Percentiles rank a stretch among this genome's conserved stretches.
These are phyloP conservation scores for Acleris literana DNA, from an alignment of 2,888 invertebrate species.

Conservation along the genomic window DNA sequence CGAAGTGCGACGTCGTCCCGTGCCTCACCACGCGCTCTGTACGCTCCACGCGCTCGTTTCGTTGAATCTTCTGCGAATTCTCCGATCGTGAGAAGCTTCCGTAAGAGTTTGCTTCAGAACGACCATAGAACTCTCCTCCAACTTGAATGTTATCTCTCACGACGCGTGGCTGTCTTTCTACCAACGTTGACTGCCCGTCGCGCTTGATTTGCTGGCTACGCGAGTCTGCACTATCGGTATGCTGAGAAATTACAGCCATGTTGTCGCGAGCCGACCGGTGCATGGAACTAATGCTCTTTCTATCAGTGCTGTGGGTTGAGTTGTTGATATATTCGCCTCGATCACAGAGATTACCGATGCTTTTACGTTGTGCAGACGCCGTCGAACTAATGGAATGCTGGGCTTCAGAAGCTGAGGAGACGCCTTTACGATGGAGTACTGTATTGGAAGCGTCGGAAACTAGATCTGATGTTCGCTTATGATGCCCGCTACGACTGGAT, in stretches of 20 bases:
- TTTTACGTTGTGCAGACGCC: slow-evolving; percentile 91
- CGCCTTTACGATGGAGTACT: slow-evolving; percentile 90
- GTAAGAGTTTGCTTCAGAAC: slow-evolving; percentile 88
- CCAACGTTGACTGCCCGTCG: slow-evolving; percentile 81
- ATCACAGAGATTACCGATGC: slow-evolving; percentile 90
- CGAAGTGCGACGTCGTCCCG: slow-evolving; percentile 89
- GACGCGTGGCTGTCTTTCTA: slow-evolving; percentile 85
- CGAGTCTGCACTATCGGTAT: slow-evolving; percentile 70
- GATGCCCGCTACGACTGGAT: slow-evolving; percentile 75
- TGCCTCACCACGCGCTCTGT: slow-evolving; percentile 85
- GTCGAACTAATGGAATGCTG: slow-evolving; percentile 88
- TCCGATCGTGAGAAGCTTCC: slow-evolving; percentile 85
- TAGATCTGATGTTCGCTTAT: slow-evolving; percentile 90
- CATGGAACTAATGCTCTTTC: slow-evolving; percentile 90
- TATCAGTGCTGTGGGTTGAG: slow-evolving; percentile 86
- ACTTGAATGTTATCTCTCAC: slow-evolving; percentile 87
- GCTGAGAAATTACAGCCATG: slow-evolving; percentile 75
- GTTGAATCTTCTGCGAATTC: slow-evolving; percentile 69
- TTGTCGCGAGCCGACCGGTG: slow-evolving; percentile 87
- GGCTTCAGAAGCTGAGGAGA: slow-evolving; percentile 87
- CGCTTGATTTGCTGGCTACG: slow-evolving; percentile 69
- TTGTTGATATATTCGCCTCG: slow-evolving; percentile 87
- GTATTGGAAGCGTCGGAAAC: slow-evolving; percentile 90
- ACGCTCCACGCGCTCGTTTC: slow-evolving; percentile 83
- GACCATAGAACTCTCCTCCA: slow-evolving; percentile 89